phyloP scores from a whole-genome alignment of 2,113 vertebrate species.

The Paratilapia polleni region DNA sequence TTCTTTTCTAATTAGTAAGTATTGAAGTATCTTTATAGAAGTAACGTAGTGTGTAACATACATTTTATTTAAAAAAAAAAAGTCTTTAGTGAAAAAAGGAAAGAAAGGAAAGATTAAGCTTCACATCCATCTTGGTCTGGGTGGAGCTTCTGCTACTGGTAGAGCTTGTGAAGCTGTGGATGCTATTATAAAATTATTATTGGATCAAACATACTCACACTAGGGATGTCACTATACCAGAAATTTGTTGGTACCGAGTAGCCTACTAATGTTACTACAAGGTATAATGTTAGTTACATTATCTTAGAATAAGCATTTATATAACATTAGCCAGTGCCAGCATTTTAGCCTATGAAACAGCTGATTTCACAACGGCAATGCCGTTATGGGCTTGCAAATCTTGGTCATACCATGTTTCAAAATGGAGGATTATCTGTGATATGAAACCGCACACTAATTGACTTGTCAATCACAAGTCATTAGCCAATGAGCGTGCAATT shows the following conservation, averaged over 20 bases:
- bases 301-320: neutral
- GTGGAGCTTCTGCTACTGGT: neutral
- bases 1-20: neutral
- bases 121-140: neutral
- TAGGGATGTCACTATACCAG: neutral
- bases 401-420: too few relatives aligned
- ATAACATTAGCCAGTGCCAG: neutral
- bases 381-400: neutral
- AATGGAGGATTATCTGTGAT: too few relatives aligned
- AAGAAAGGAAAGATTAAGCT: neutral
- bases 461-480: too few relatives aligned
- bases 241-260: too few relatives aligned
- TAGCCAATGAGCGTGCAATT: too few relatives aligned
- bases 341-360: neutral
- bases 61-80: accelerated
- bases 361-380: neutral
- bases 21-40: neutral
- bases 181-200: neutral
- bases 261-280: neutral
- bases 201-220: neutral
- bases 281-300: neutral
- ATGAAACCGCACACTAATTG: too few relatives aligned
- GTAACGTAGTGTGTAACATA: neutral
- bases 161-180: neutral
- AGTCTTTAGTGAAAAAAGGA: neutral